Conservation (phyloP, 2,888 invertebrate genomes). For the Drosophila phalerata region DNA sequence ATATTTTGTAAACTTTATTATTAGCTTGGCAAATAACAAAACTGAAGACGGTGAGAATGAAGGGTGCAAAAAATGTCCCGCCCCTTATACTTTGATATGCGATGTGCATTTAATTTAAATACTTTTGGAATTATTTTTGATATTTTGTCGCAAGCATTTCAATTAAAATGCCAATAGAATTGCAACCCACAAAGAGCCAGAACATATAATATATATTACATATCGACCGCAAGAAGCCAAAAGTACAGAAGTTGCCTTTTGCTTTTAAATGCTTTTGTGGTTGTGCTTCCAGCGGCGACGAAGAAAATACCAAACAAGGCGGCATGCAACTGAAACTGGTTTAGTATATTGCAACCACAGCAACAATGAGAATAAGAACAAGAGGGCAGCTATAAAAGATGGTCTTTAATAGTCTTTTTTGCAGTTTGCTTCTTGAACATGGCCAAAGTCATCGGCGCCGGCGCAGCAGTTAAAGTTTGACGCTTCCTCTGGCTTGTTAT, state of each 20-base stretch:
- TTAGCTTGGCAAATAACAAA: slow-evolving; percentile 65
- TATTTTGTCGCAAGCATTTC: slow-evolving; percentile 64
- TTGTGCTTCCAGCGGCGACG: slow-evolving; percentile 37
- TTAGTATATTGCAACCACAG: slow-evolving; percentile 59
- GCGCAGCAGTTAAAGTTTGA: slow-evolving; percentile 33
- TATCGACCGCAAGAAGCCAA: slow-evolving; percentile 56
- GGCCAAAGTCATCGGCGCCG: slow-evolving; percentile 54
- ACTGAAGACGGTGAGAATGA: neutral
- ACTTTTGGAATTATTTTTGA: slow-evolving; percentile 53
- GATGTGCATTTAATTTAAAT: slow-evolving; percentile 69
- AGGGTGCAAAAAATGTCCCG: neutral
- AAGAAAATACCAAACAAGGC: neutral
- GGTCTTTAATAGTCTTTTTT: slow-evolving; percentile 23
- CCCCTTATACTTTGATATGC: slow-evolving; percentile 1
- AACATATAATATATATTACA: slow-evolving; percentile 29
- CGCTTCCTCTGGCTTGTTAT: slow-evolving; percentile 20
- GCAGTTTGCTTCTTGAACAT: slow-evolving; percentile 68
- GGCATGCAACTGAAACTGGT: slow-evolving; percentile 55
- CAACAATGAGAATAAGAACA: slow-evolving; percentile 25
- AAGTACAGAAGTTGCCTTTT: slow-evolving; percentile 42
- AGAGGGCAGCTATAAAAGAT: slow-evolving; percentile 19
- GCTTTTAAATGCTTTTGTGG: slow-evolving; percentile 72
- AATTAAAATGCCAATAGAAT: slow-evolving; percentile 65
- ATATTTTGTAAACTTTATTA: slow-evolving; percentile 83
- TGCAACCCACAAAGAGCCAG: slow-evolving; percentile 31